Evolutionary conservation across 2,888 invertebrate genomes (phyloP).

Genomic region (Gasteruption jaculator): DNA sequence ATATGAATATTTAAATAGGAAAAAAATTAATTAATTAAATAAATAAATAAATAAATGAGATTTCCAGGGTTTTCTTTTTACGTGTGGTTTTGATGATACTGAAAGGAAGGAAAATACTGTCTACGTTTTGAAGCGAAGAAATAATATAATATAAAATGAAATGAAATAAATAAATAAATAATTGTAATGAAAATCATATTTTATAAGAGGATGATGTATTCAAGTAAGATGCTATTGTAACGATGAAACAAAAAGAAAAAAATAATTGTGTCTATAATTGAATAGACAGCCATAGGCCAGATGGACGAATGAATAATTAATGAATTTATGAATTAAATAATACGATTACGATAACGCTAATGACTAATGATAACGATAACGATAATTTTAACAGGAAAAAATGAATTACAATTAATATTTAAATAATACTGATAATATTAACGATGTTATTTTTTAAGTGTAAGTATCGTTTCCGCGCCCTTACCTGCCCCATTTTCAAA

Average conservation of each 20-base stretch:
- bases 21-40: too few species aligned
- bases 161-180: conserved; percentile 27
- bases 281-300: conserved; percentile 30
- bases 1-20: too few species aligned
- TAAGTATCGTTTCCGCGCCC: conserved; percentile 34
- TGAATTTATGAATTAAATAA: too few species aligned
- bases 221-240: conserved; percentile 35
- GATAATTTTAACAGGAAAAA: conserved; percentile 27
- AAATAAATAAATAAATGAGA: too few species aligned
- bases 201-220: conserved; percentile 45
- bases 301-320: conserved; percentile 39
- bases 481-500: background rate
- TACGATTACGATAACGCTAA: too few species aligned
- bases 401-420: conserved; percentile 32
- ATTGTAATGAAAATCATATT: conserved; percentile 43
- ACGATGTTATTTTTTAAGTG: conserved; percentile 44
- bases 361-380: conserved; percentile 30
- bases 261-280: conserved; percentile 20
- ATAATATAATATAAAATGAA: conserved; percentile 11
- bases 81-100: too few species aligned
- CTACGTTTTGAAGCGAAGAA: conserved; percentile 33
- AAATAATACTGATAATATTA: conserved; percentile 37
- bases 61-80: conserved; percentile 12
- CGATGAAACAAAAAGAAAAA: conserved; percentile 23
- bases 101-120: conserved; percentile 26